Percentiles rank a stretch among this genome's conserved stretches.
Evolutionary conservation across 2,113 vertebrate genomes (phyloP).

Genomic region (Aptenodytes forsteri): DNA sequence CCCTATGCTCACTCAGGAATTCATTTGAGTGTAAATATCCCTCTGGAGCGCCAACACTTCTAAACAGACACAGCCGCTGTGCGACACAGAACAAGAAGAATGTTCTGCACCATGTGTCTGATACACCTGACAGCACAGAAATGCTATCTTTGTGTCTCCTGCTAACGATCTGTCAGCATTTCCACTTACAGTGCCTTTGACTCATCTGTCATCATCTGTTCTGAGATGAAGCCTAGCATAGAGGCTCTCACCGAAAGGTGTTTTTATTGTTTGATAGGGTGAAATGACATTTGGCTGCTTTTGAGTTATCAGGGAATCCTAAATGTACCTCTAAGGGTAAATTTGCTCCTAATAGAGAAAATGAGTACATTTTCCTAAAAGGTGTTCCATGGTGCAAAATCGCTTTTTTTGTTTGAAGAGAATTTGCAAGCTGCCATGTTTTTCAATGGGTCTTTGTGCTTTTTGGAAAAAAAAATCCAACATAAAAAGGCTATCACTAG

Average conservation of each 20-base stretch:
- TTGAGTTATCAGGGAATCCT: background rate
- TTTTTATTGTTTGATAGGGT: background rate
- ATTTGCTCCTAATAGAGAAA: background rate
- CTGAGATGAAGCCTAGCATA: background rate
- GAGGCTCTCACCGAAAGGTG: background rate
- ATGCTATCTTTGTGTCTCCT: background rate
- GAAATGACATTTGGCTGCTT: background rate
- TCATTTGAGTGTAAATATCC: background rate
- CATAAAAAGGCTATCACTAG: background rate
- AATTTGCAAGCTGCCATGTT: background rate
- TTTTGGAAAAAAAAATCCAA: background rate
- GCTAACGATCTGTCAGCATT: background rate
- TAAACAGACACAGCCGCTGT: background rate
- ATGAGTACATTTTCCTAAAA: background rate
- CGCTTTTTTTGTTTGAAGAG: background rate
- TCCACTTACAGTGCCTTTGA: background rate
- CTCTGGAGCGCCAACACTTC: background rate
- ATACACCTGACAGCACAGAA: background rate
- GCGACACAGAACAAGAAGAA: background rate
- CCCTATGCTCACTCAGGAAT: background rate
- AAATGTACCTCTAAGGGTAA: background rate
- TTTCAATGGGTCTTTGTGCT: background rate
- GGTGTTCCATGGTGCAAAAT: background rate
- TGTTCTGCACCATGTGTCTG: background rate
- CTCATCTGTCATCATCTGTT: background rate